Evolutionary conservation across 2,113 vertebrate species (phyloP), one percentile per base, ranked within the genome.

Genomic region (Rhinolophus sinicus): DNA sequence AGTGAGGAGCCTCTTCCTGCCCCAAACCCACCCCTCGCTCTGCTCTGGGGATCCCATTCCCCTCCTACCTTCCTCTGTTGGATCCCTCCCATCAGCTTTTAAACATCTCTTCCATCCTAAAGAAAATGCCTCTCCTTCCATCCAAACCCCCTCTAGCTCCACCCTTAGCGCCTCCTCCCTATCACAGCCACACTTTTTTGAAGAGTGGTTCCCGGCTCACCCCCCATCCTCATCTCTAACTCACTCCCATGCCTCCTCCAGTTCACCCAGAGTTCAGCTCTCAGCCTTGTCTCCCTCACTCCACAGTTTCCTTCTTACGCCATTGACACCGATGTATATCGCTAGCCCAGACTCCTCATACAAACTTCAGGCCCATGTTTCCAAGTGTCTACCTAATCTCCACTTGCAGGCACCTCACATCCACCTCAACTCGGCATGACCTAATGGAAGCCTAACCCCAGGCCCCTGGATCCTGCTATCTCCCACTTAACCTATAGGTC

Each of bases 141-240:
- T 10, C 38, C 62, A 73, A 8, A 19, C 8, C 15, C 21, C 85
- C 58, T 52, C 76, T 14, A 60, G 30, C 28, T 11, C 56, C 8
- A 15, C 21, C 14, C 30, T 44, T 5, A 9, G 33, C 15, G 35
- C 38, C 5, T 28, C 19, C 44, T 62, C 15, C 52, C 56, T 14
- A 19, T 11, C 0, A 15, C 22, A 84, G 52, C 35, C 13, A 16
- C 6, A 13, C 18, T 10, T 60, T 64, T 6, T 64, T 14, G 2
- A 21, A 58, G 6, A 3, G 19, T 65, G 7, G 2, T 4, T 44
- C 0, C 0, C 10, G 30, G 18, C 58, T 40, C 5, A 0, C 5
- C 3, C n/a, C 0, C 4, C n/a, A 40, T n/a, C 35, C 12, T 54
- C 33, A n/a, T 33, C 22, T 50, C 19, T 50, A 35, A 44, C 47